These are phyloP conservation scores for Dissostichus mawsoni DNA, from an alignment of 2,113 vertebrate species.

Conservation along the genomic window DNA sequence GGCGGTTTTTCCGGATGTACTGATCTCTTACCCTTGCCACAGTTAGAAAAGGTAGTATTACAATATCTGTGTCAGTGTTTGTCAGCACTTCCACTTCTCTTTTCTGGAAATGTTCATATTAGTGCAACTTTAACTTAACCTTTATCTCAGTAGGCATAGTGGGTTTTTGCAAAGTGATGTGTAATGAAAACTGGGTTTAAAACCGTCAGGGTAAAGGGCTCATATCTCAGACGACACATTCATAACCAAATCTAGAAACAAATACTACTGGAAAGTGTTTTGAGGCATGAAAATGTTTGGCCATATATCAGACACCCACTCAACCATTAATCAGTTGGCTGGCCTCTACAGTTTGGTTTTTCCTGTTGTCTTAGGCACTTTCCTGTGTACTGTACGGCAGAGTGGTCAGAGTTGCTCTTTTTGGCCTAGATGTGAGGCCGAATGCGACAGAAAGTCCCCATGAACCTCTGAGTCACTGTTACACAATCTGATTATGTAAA, in stretches of 20 bases:
- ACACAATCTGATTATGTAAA: constrained; percentile 27
- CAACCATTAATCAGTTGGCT: not conserved
- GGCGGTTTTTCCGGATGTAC: not conserved
- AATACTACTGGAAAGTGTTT: not conserved
- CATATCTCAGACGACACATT: not conserved
- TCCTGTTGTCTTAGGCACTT: not conserved
- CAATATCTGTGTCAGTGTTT: constrained; percentile 30
- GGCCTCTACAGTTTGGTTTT: not conserved
- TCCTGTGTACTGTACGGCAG: not conserved
- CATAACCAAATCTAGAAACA: not conserved
- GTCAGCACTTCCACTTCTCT: constrained; percentile 49
- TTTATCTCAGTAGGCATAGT: not conserved
- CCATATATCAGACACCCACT: not conserved
- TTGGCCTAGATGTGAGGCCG: constrained; percentile 1
- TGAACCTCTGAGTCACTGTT: constrained; percentile 43
- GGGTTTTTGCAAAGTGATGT: constrained; percentile 6
- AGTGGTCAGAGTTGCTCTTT: constrained; percentile 12
- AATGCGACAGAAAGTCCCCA: not conserved
- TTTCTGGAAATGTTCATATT: constrained; percentile 44
- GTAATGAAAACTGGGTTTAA: not conserved
- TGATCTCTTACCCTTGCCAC: not conserved
- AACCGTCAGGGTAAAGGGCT: not conserved
- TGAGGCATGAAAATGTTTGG: not conserved
- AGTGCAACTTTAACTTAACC: not conserved
- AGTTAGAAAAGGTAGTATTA: not conserved